Conservation (phyloP, 53 echinoderm and acorn worm species). For the Luidia sarsii region DNA sequence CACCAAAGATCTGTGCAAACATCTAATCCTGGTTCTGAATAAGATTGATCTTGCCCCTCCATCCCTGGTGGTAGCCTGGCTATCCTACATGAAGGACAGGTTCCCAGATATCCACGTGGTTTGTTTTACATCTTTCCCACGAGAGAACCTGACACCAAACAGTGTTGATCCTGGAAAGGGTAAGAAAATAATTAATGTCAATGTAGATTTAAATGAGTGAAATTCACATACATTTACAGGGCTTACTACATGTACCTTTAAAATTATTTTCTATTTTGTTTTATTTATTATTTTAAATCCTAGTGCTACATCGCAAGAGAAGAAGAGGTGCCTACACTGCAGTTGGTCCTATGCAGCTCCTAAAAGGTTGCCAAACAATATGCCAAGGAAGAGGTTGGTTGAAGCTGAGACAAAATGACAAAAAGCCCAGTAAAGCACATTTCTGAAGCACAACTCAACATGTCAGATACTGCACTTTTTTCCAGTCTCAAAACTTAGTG, state of each 20-base stretch:
- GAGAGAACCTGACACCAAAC: slow-evolving; percentile 55
- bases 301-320: slow-evolving; percentile 70
- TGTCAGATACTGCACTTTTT: too few relatives aligned
- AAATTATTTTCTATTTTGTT: too few relatives aligned
- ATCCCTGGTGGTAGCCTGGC: slow-evolving; percentile 93
- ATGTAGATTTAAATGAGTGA: too few relatives aligned
- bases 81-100: slow-evolving; percentile 78
- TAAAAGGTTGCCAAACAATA: slow-evolving; percentile 82
- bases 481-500: too few relatives aligned
- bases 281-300: too few relatives aligned
- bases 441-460: too few relatives aligned
- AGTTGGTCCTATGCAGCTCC: slow-evolving; percentile 91
- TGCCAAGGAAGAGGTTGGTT: slow-evolving; percentile 81
- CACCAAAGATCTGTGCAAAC: slow-evolving; percentile 80
- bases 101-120: slow-evolving; percentile 83
- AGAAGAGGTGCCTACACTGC: slow-evolving; percentile 78
- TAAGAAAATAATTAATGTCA: neutral
- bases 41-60: slow-evolving; percentile 98
- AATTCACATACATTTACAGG: neutral
- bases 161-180: slow-evolving; percentile 66
- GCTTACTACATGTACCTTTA: neutral
- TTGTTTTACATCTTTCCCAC: slow-evolving; percentile 93
- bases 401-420: neutral
- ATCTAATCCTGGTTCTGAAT: slow-evolving; percentile 87
- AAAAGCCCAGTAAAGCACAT: neutral